Evolutionary conservation across 2,797 vertebrate genomes (phyloP).

Genomic region (Cyclopterus lumpus): DNA sequence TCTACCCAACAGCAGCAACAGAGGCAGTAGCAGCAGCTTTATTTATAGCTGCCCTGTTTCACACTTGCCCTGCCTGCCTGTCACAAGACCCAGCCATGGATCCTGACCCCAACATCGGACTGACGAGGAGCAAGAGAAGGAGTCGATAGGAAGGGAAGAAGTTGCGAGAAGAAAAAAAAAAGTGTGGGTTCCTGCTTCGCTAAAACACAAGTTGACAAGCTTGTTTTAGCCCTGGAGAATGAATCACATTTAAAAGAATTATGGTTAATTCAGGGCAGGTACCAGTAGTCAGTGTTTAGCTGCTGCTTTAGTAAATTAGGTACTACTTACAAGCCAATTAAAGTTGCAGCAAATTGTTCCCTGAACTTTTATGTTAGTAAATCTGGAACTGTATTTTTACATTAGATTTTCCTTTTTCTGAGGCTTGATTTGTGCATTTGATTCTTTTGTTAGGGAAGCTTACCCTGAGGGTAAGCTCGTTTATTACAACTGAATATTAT

Average conservation of each 20-base stretch:
- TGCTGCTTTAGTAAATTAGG: conserved; percentile 11
- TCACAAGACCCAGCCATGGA: conserved; percentile 81
- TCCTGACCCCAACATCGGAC: conserved; percentile 73
- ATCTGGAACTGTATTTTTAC: neutral
- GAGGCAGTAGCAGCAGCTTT: conserved; percentile 60
- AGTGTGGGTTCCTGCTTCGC: neutral
- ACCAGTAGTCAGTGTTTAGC: neutral
- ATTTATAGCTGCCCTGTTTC: conserved; percentile 80
- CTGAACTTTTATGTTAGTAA: neutral
- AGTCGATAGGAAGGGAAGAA: conserved; percentile 15
- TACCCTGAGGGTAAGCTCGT: neutral
- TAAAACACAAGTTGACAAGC: neutral
- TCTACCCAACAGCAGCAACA: conserved; percentile 52
- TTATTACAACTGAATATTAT: neutral
- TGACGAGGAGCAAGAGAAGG: conserved; percentile 60
- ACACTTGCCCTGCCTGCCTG: conserved; percentile 69
- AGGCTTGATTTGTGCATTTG: neutral
- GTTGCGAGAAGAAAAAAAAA: neutral
- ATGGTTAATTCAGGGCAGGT: neutral
- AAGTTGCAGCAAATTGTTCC: neutral
- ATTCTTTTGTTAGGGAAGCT: neutral
- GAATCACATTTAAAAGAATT: neutral
- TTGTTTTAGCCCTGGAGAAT: conserved; percentile 7
- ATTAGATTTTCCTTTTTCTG: neutral
- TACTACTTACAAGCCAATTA: conserved; percentile 16